Evolutionary conservation across 2,797 vertebrate species (phyloP), one percentile per base, ranked within the genome.

Genomic region (Poeciliopsis gracilis): DNA sequence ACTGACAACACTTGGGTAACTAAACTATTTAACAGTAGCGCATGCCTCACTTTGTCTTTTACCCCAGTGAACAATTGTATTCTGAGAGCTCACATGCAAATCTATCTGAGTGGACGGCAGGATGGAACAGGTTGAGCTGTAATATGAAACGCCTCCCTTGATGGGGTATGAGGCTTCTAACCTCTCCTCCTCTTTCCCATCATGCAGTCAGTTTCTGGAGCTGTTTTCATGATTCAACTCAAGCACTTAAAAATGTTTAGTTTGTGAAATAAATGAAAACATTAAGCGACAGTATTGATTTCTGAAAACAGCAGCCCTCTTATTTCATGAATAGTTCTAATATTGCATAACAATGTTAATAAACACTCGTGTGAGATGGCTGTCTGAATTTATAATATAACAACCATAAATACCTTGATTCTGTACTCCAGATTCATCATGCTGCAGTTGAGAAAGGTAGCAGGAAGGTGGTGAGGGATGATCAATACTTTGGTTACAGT

Each of bases 371-470:
- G 59, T 33, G 7, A 15, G 16, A 41, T 23, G 2, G 23, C 63
- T 67, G 36, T 7, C 63, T 25, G 8, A 53, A n/a, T 25, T 18
- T 45, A 41, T 33, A 28, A 2, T 12, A n/a, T 45, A 45, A 23
- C 25, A 12, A 28, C n/a, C 13, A 45, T 61, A 38, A 53, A 25
- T 87, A 95, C 94, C 94, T 95, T 95, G 36, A 95, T 76, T 53
- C 82, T 87, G 81, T 95, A 93, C 85, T 95, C 94, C 0, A 93
- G 87, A 55, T 90, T 94, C 91, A 95, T 93, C 92, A 94, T 88
- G 82, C 92, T 87, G 90, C 94, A 95, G 91, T 94, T 95, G 88
- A 94, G 88, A 85, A 95, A 94, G 66, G 93, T 94, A 0, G 91
- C 89, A 0, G 59, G 77, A 11, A 92, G 90, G 36, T 91, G 87